Base-by-base conservation (phyloP, 2,113 vertebrate species). In the Montifringilla adamsi region DNA sequence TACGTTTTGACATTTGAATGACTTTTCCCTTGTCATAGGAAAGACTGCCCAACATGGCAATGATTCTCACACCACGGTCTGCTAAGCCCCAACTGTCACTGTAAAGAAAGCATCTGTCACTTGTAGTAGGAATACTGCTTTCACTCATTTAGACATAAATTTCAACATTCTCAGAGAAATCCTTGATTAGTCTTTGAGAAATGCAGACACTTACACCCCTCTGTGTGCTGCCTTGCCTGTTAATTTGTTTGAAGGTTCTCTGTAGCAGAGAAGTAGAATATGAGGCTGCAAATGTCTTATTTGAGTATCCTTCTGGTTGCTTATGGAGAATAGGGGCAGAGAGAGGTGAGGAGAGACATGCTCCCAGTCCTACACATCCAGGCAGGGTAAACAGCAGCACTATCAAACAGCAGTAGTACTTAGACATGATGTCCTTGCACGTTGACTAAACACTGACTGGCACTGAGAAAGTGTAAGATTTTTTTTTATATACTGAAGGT, bases 201-300 rank as follows among this genome's bases (percentile, higher is more conserved):
- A 44, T 0, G 0, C 19, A 28, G 59, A 69, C n/a, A 37, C 11
- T 4, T 13, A 21, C 6, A 0, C 19, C 28, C 21, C 27, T 39
- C 55, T 33, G 31, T 37, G 53, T 22, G n/a, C 53, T 81, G 55
- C n/a, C 37, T 77, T 52, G 41, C 62, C 55, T 49, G 14, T 53
- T 73, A 43, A 31, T 60, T 55, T 68, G 8, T 33, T 64, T 44
- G 64, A 87, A 74, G 15, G 37, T 58, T 28, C 22, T 64, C 41
- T 41, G 11, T 44, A 77, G 55, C 49, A 80, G 35, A 68, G 31
- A 24, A 70, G 21, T 44, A 87, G n/a, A 69, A 72, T 64, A 44
- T 17, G n/a, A 68, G 33, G 28, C 13, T 80, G 50, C 14, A 83
- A 70, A 86, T 24, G 13, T 41, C 37, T 27, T 50, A 37, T 28